Percentiles rank a stretch among this genome's conserved stretches.
phyloP scores from a whole-genome alignment of 2,888 invertebrate genomes.

The Caenorhabditis parvicauda region DNA sequence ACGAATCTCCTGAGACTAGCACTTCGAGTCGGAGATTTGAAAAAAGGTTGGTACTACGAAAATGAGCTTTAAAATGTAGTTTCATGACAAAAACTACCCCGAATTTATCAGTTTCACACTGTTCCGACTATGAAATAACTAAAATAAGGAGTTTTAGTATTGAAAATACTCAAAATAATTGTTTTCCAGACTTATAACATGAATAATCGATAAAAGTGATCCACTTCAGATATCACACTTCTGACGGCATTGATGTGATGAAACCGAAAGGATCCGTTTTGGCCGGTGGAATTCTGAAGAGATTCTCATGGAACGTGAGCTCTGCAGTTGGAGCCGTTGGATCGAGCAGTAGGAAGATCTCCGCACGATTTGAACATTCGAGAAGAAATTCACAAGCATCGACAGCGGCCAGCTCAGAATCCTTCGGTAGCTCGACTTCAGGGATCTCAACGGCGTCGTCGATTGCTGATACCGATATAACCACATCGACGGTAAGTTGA shows the following conservation, averaged over 20 bases:
- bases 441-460: slow-evolving; percentile 52
- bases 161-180: too few species aligned
- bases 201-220: too few species aligned
- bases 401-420: slow-evolving; percentile 52
- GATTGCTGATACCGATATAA: slow-evolving; percentile 14
- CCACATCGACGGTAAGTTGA: slow-evolving; percentile 9
- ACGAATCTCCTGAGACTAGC: slow-evolving; percentile 23
- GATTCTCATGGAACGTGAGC: slow-evolving; percentile 46
- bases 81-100: background rate
- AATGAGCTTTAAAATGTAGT: too few species aligned
- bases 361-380: slow-evolving; percentile 33
- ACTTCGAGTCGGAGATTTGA: slow-evolving; percentile 38
- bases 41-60: slow-evolving; percentile 18
- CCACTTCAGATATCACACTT: slow-evolving; percentile 49
- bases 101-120: too few species aligned
- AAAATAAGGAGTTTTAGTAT: too few species aligned
- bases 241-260: slow-evolving; percentile 70
- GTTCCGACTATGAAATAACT: too few species aligned
- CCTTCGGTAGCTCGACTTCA: slow-evolving; percentile 60
- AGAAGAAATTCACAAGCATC: slow-evolving; percentile 49
- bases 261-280: slow-evolving; percentile 41
- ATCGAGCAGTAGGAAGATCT: slow-evolving; percentile 37
- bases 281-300: slow-evolving; percentile 33
- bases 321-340: slow-evolving; percentile 30
- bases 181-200: too few species aligned